Percentiles rank a stretch among this genome's conserved stretches.
phyloP scores from a whole-genome alignment of 2,888 invertebrate genomes.

The Amphipoea lucens region DNA sequence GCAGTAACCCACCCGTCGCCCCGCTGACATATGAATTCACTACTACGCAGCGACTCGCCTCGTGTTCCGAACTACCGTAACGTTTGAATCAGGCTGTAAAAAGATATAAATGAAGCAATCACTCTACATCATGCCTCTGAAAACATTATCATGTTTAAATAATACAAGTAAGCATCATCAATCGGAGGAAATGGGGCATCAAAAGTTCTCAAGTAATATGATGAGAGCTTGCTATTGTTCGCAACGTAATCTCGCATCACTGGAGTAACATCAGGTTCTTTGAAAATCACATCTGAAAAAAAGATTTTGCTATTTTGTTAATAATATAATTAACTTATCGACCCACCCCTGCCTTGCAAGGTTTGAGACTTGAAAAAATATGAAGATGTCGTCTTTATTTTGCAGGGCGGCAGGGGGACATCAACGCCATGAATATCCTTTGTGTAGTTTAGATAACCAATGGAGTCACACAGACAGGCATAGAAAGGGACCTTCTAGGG shows the following conservation, averaged over 20 bases:
- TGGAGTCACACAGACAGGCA: background rate
- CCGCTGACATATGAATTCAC: background rate
- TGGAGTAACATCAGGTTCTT: constrained; percentile 1
- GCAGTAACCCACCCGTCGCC: too few relatives aligned
- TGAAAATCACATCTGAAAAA: constrained; percentile 64
- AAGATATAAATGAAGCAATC: background rate
- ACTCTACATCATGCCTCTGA: background rate
- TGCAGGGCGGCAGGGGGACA: background rate
- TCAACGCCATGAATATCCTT: background rate
- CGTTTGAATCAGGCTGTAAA: background rate
- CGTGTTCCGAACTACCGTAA: background rate
- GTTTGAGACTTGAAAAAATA: background rate
- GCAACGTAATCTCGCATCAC: background rate
- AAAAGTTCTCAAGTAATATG: background rate
- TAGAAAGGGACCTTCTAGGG: background rate
- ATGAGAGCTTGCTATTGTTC: background rate
- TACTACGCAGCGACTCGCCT: background rate
- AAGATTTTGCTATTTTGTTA: background rate
- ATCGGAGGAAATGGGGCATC: background rate
- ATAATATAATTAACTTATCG: background rate
- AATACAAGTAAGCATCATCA: background rate
- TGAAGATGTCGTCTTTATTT: background rate
- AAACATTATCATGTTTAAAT: background rate
- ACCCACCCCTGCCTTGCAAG: too few relatives aligned
- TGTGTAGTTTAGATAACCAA: background rate